These are phyloP conservation scores for Nesoenas mayeri DNA, from an alignment of 2,113 vertebrate genomes.

Conservation along the genomic window DNA sequence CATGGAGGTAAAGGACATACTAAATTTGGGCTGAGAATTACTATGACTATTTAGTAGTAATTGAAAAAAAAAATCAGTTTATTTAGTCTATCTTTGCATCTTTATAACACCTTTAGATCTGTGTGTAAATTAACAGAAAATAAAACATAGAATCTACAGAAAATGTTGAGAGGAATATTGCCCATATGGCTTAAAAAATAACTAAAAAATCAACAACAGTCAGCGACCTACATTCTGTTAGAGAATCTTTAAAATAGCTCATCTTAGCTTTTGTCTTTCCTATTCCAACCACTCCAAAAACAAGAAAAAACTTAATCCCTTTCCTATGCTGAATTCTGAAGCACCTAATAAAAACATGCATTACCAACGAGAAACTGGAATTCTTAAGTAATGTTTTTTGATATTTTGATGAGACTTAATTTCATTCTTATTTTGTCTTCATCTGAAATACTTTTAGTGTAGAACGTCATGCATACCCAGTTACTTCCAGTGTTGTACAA, in stretches of 20 bases:
- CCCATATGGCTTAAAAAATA: background rate
- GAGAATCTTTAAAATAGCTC: background rate
- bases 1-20: background rate
- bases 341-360: background rate
- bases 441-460: background rate
- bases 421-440: background rate
- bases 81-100: background rate
- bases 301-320: background rate
- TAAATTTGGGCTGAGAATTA: background rate
- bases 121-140: background rate
- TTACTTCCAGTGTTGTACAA: background rate
- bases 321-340: background rate
- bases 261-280: background rate
- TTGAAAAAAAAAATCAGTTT: background rate
- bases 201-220: background rate
- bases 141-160: background rate
- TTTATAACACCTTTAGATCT: background rate
- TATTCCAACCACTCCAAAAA: background rate
- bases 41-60: background rate
- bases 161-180: background rate
- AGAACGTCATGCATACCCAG: background rate
- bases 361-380: background rate
- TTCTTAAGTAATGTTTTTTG: background rate
- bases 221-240: background rate
- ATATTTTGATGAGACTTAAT: background rate